Percentiles rank a stretch among this genome's conserved stretches.
These are phyloP conservation scores for Scaptomyza montana DNA, from an alignment of 1,140 invertebrate species.

Conservation along the genomic window DNA sequence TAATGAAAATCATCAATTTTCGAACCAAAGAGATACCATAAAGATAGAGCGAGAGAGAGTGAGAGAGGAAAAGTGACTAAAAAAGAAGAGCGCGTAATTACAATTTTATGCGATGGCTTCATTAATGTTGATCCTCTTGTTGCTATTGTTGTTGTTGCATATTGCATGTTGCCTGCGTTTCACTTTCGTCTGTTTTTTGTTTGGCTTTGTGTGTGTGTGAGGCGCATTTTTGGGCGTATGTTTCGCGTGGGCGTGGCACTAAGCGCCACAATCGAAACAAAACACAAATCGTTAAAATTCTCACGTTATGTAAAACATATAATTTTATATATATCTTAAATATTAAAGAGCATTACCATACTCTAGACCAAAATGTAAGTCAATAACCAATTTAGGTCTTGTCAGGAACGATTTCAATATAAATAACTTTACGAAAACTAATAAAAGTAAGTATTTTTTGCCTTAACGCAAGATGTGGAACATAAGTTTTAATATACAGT, in stretches of 20 bases:
- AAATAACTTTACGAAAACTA: too few species aligned
- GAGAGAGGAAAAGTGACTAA: neutral
- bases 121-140: constrained; percentile 16
- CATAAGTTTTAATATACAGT: too few species aligned
- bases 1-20: constrained; percentile 79
- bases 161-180: constrained; percentile 15
- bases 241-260: constrained; percentile 21
- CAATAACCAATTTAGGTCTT: too few species aligned
- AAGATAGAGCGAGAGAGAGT: neutral
- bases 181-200: constrained; percentile 6
- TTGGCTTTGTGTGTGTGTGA: neutral
- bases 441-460: too few species aligned
- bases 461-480: too few species aligned
- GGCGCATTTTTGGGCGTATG: neutral
- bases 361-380: too few species aligned
- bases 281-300: constrained; percentile 22
- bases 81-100: constrained; percentile 58
- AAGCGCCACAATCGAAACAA: neutral
- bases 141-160: neutral
- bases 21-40: constrained; percentile 12
- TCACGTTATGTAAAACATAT: neutral
- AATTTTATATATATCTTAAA: neutral
- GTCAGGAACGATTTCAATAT: too few species aligned
- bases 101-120: constrained; percentile 41
- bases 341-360: neutral